A percentile compares a stretch with the other conserved stretches of the same genome.
phyloP scores from a whole-genome alignment of 2,797 vertebrate genomes.

The Bovichtus diacanthus region DNA sequence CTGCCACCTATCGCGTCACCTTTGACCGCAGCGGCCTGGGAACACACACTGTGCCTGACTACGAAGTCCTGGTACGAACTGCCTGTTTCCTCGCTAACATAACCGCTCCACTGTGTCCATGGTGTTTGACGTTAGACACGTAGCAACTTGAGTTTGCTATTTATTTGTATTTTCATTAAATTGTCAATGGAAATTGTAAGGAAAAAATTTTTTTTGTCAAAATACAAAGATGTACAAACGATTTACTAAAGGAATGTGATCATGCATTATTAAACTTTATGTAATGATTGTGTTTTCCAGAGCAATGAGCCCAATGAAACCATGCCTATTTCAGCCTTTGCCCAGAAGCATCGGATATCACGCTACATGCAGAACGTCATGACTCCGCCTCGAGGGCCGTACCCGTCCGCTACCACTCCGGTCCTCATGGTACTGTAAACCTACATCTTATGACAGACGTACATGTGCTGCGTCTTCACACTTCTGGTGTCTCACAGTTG shows the following conservation, averaged over 20 bases:
- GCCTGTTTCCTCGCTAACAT: not conserved
- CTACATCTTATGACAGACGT: not conserved
- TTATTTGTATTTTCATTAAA: not conserved
- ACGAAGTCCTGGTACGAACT: constrained; percentile 95
- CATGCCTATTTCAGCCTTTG: constrained; percentile 98
- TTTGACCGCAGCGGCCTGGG: constrained; percentile 97
- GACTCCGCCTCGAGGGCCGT: constrained; percentile 92
- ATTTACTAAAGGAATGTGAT: not conserved
- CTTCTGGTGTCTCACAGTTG: not conserved
- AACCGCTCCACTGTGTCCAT: not conserved
- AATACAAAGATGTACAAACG: not conserved
- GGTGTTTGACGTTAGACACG: not conserved
- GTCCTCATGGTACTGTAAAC: constrained; percentile 88
- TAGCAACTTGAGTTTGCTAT: not conserved
- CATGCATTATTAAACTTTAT: not conserved
- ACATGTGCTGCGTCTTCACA: not conserved
- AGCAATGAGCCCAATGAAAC: constrained; percentile 98
- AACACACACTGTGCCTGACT: constrained; percentile 98
- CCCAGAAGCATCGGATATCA: constrained; percentile 95
- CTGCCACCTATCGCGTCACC: constrained; percentile 97
- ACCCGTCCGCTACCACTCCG: constrained; percentile 90
- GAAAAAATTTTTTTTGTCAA: too few relatives aligned
- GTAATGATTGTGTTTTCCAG: constrained; percentile 75
- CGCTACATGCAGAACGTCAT: constrained; percentile 90
- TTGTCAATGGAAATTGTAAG: not conserved